A percentile compares a stretch with the other conserved stretches of the same genome.
Evolutionary conservation across 1,140 invertebrate genomes (phyloP).

Genomic region (Phymorhynchus buccinoides): DNA sequence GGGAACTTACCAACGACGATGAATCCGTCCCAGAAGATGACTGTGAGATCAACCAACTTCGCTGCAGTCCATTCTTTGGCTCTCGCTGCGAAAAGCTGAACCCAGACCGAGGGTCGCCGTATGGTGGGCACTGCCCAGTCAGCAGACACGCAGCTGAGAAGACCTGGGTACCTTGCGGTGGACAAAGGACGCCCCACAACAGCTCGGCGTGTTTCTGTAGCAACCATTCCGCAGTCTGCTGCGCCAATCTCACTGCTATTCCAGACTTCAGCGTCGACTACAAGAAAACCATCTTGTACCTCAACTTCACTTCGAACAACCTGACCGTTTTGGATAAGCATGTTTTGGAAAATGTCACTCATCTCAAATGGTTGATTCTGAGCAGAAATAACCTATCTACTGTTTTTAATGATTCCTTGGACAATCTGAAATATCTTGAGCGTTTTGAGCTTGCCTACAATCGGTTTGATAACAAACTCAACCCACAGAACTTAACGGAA

Average conservation of each 20-base stretch:
- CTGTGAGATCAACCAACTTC: background rate
- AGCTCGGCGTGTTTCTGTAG: background rate
- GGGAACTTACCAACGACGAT: background rate
- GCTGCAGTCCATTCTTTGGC: slow-evolving; percentile 1
- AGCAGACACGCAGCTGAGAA: background rate
- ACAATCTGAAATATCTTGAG: background rate
- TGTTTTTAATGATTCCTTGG: background rate
- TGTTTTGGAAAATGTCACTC: background rate
- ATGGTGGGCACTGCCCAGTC: background rate
- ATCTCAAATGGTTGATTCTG: slow-evolving; percentile 20
- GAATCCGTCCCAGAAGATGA: background rate
- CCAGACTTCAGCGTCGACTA: background rate
- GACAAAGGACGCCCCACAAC: background rate
- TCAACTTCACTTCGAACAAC: slow-evolving; percentile 26
- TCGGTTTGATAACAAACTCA: background rate
- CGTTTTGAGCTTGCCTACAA: slow-evolving; percentile 29
- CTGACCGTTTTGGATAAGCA: background rate
- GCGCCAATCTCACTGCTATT: slow-evolving; percentile 11
- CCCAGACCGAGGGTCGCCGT: background rate
- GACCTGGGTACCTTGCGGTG: background rate
- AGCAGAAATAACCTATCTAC: slow-evolving; percentile 32
- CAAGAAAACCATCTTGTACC: background rate
- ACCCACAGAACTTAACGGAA: background rate
- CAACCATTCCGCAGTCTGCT: background rate
- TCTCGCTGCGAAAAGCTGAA: background rate